Evolutionary conservation across 1,140 invertebrate genomes (phyloP), one percentile per base, ranked within the genome.

Genomic region (Drosophila oshimai): DNA sequence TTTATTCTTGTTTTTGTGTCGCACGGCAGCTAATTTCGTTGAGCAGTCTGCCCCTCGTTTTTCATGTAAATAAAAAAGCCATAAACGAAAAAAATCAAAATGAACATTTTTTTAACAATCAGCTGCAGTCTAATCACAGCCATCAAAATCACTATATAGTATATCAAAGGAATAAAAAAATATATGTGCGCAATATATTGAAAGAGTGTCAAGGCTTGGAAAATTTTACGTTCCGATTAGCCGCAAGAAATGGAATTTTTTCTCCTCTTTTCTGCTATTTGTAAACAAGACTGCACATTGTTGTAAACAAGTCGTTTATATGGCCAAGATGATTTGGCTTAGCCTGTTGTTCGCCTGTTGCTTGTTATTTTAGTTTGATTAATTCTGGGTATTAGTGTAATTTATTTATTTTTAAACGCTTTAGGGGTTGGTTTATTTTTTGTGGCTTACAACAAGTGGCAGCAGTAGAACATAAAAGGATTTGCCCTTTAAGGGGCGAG

Each of bases 181-280:
- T 61, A 53, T 37, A 24, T 20, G 41, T 29, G 1, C 10, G 13
- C 47, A n/a, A 36, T 65, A 70, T 41, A 55, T 44, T 41, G 41
- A 78, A 83, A 86, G 80, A 86, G 81, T 86, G 80, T 86, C 80
- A 86, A 86, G 80, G 80, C 80, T 86, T 80, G 76, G 47, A 75
- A 87, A 75, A 86, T 73, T 76, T 73, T 58, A 51, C 46, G 44
- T 51, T 53, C 41, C 72, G 55, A 69, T 67, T 77, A 73, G 58
- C 57, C 64, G 53, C 60, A 75, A 69, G 75, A 80, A 86, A 72
- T 49, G 54, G 79, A 50, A 65, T 41, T 70, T 83, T 64, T 69
- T 60, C 53, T 53, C 39, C 18, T 44, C 18, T 39, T 15, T 62
- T 42, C 46, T 34, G 57, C 55, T 83, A 81, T 84, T 87, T 87